Evolutionary conservation across 2,113 vertebrate genomes (phyloP).

Genomic region (Ciconia boyciana): DNA sequence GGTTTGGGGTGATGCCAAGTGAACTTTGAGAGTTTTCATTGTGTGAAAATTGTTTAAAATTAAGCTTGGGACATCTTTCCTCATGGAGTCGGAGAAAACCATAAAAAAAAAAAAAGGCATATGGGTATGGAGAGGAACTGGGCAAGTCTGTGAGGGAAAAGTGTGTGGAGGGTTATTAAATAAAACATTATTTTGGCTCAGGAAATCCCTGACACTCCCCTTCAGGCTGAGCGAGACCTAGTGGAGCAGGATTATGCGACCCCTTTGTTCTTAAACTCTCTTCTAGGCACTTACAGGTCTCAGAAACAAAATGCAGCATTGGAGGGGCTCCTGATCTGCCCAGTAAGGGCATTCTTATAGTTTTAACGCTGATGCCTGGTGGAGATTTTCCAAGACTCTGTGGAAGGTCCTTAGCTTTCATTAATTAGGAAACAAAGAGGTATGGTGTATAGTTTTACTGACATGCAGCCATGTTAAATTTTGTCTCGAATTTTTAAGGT

Average conservation of each 20-base stretch:
- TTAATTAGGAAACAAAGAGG: neutral
- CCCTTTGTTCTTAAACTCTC: neutral
- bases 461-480: neutral
- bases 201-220: neutral
- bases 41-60: neutral
- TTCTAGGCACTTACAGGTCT: neutral
- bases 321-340: neutral
- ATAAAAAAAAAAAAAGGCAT: neutral
- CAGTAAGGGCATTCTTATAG: neutral
- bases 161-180: neutral
- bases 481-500: neutral
- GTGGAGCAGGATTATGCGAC: neutral
- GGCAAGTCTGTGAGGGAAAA: neutral
- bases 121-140: neutral
- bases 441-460: neutral
- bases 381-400: neutral
- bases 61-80: neutral
- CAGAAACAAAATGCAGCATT: neutral
- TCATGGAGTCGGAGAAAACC: neutral
- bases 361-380: rapidly evolving
- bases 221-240: neutral
- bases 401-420: neutral
- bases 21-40: neutral
- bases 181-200: neutral
- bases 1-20: neutral